Conservation (phyloP, 2,797 vertebrate species). For the Amphiprion clarkii region DNA sequence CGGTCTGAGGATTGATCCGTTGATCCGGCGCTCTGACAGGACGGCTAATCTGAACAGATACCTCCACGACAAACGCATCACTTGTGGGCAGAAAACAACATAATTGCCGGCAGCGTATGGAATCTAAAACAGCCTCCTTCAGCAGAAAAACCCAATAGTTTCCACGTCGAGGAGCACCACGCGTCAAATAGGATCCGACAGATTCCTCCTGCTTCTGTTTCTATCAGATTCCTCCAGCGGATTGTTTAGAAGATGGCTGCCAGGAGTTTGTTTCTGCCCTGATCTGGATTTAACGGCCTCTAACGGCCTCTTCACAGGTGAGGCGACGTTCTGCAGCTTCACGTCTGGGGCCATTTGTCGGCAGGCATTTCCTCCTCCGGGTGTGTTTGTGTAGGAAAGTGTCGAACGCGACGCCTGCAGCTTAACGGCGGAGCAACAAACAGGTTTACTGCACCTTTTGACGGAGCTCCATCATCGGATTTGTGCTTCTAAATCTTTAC, state of each 20-base stretch:
- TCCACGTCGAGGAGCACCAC: slow-evolving; percentile 50
- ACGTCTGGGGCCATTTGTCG: slow-evolving; percentile 80
- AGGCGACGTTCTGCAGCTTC: slow-evolving; percentile 43
- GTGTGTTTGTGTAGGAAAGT: slow-evolving; percentile 73
- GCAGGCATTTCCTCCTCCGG: slow-evolving; percentile 69
- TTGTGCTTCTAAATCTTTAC: no score
- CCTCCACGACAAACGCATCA: slow-evolving; percentile 65
- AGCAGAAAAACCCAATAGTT: slow-evolving; percentile 59
- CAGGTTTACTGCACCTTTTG: slow-evolving; percentile 26
- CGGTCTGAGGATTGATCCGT: slow-evolving; percentile 64
- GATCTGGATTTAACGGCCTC: slow-evolving; percentile 58
- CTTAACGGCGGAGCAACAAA: neutral
- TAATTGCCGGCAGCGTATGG: slow-evolving; percentile 65
- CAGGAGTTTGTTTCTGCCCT: slow-evolving; percentile 77
- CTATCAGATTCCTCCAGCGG: slow-evolving; percentile 47
- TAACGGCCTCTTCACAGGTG: slow-evolving; percentile 61
- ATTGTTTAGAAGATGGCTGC: slow-evolving; percentile 72
- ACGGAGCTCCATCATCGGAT: neutral
- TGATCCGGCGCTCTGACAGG: slow-evolving; percentile 68
- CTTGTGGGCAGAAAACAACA: slow-evolving; percentile 69
- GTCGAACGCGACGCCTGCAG: slow-evolving; percentile 57
- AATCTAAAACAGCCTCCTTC: slow-evolving; percentile 52
- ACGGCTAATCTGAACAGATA: slow-evolving; percentile 78
- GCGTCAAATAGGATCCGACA: slow-evolving; percentile 59
- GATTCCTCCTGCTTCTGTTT: slow-evolving; percentile 35